Base-by-base conservation (phyloP, 2,113 vertebrate genomes). In the Mobula birostris region DNA sequence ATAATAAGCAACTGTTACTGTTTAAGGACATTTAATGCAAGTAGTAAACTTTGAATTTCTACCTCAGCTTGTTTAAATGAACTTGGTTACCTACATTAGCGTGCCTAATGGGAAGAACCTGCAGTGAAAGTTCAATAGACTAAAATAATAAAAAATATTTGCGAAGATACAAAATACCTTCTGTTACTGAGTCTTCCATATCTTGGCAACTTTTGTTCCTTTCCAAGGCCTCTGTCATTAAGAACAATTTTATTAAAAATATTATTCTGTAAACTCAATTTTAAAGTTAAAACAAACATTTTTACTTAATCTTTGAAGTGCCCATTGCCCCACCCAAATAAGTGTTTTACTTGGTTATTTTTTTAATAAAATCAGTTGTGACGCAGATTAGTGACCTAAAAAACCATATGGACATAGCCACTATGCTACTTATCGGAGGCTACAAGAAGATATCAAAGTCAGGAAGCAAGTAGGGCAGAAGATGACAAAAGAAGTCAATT, bases 181-280 rank as follows among this genome's bases (percentile, higher is more conserved):
- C 85, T 88, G 85, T 88, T 66, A 66, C 36, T n/a, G 29, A 66
- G 58, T 88, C 85, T 66, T 88, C 85, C 58, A 87, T 87, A 87
- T 87, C 83, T 63, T 87, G 83, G 27, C 56, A 56, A 87, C 24
- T 9, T 85, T 85, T 85, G 82, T 24, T 61, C 83, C 58, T 87
- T 27, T 87, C 83, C 24, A 87, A 58, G 56, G 56, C 56, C n/a
- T 56, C 82, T 87, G 58, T 87, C 3, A n/a, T 63, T 63, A 87
- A 58, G 58, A 63, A 87, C 58, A 87, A 27, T n/a, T 56, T 9
- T 14, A 87, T 87, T 61, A 87, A 24, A 87, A 87, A 87, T 14
- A n/a, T 56, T 58, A 12, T n/a, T 83, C 15, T 12, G 58, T 27
- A 87, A 83, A 83, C 32, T 85, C 61, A n/a, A 15, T 61, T n/a